These are phyloP conservation scores for Megaceryle torquata DNA, from an alignment of 2,113 vertebrate species.

Conservation along the genomic window DNA sequence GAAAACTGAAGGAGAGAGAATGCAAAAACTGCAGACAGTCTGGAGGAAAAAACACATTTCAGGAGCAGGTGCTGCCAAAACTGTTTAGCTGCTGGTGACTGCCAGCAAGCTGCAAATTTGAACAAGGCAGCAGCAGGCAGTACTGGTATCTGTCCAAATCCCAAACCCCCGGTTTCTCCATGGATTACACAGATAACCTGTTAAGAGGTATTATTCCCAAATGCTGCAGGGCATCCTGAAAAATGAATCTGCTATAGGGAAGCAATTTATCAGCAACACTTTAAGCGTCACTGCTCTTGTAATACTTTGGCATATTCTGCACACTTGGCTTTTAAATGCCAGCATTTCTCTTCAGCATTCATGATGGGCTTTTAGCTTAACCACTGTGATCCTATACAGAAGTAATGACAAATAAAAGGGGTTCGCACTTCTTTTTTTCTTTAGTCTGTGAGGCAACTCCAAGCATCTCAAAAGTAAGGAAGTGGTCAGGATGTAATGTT, in stretches of 20 bases:
- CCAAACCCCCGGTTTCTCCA: background rate
- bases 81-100: background rate
- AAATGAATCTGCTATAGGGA: background rate
- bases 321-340: background rate
- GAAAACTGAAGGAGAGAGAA: background rate
- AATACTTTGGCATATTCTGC: background rate
- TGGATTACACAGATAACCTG: background rate
- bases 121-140: background rate
- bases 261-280: background rate
- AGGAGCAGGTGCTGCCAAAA: background rate
- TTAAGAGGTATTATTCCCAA: background rate
- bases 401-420: background rate
- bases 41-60: slow-evolving; percentile 28
- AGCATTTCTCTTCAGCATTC: background rate
- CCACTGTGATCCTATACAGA: background rate
- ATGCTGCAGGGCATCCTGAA: background rate
- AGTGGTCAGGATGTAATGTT: background rate
- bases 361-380: background rate
- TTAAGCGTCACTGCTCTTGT: background rate
- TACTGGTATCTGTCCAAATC: background rate
- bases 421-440: background rate
- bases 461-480: background rate
- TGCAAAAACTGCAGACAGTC: background rate
- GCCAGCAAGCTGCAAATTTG: slow-evolving; percentile 5
- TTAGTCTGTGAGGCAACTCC: background rate